Evolutionary conservation across 2,113 vertebrate species (phyloP).

Genomic region (Apus apus): DNA sequence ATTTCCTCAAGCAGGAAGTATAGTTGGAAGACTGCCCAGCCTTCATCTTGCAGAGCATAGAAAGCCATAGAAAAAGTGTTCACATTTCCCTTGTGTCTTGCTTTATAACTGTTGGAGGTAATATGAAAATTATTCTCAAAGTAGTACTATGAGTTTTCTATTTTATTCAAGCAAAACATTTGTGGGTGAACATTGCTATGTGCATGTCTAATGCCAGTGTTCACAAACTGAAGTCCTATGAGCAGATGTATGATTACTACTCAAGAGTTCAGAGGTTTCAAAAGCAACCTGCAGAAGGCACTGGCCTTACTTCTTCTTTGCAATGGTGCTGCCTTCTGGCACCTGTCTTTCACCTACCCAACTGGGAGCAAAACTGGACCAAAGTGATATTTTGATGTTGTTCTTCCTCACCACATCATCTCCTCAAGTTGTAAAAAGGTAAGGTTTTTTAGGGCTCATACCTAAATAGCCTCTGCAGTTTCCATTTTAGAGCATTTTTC

Average conservation of each 20-base stretch:
- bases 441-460: background rate
- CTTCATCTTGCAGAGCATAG: background rate
- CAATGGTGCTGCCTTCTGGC: background rate
- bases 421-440: background rate
- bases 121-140: background rate
- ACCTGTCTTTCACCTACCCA: background rate
- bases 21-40: background rate
- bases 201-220: accelerated
- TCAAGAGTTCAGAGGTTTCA: background rate
- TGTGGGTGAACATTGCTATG: background rate
- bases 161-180: background rate
- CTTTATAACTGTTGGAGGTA: background rate
- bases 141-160: background rate
- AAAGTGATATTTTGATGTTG: background rate
- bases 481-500: background rate
- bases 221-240: background rate
- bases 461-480: background rate
- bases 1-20: background rate
- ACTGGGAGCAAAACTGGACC: background rate
- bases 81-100: background rate
- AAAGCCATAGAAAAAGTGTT: background rate
- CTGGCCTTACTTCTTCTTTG: background rate
- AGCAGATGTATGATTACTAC: background rate
- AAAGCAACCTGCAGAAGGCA: background rate
- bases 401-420: background rate